Base-by-base conservation (phyloP, 1,140 invertebrate species). In the Drosophila albomicans region DNA sequence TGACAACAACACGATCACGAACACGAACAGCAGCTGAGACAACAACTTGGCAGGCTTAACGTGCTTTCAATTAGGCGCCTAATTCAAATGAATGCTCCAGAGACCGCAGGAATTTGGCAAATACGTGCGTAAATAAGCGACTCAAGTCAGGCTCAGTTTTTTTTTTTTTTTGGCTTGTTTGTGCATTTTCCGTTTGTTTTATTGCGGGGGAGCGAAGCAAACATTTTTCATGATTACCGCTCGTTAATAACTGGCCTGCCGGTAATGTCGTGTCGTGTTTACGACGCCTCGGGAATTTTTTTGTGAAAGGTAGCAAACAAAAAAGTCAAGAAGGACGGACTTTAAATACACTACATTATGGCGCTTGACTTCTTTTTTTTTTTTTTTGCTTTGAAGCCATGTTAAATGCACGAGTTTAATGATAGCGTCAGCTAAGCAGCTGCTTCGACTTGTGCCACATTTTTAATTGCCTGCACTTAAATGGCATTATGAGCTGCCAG, bases 181-280 rank as follows among this genome's bases (percentile, higher is more conserved):
- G n/a, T 35, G 59, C 2, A 52, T 56, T 58, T 38, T 5, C 54
- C 28, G 56, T 38, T 61, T 69, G 49, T 46, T 48, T 65, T 66
- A 49, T 63, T 58, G n/a, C 20, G 20, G 20, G 20, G 20, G 20
- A 49, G 4, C 38, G 25, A 67, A 52, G 28, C 10, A 87, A 75
- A 79, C 76, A 87, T 79, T 88, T 78, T 49, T 72, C 76, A 54
- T 82, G 84, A 82, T 87, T 87, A 87, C 62, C 38, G 51, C 69
- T 66, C 84, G 84, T 87, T 87, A 72, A 80, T 74, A 77, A 49
- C 49, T 66, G 69, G 68, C 62, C 76, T 41, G 52, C 48, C 72
- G 62, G 62, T 82, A 79, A 87, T 79, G 58, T 65, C 62, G 20
- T 74, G 79, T 71, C 76, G 79, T 25, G 20, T 79, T 73, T 59